phyloP scores from a whole-genome alignment of 2,113 vertebrate genomes.

The Indicator maculatus region DNA sequence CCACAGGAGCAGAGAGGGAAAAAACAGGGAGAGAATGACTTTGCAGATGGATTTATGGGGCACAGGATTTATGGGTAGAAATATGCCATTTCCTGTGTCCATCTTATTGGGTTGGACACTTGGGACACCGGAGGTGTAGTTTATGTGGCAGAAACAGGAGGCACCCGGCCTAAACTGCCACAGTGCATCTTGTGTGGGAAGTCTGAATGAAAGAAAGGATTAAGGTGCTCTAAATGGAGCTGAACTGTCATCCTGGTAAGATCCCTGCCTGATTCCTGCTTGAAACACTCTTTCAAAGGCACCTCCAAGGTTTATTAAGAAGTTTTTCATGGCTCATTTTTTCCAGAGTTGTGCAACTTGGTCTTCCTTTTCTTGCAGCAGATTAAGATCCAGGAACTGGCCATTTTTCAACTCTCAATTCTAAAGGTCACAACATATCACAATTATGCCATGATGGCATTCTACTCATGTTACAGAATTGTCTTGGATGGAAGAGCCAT shows the following conservation, averaged over 20 bases:
- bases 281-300: not conserved
- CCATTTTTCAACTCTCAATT: not conserved
- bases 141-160: no score
- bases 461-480: not conserved
- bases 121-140: no score
- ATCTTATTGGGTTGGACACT: no score
- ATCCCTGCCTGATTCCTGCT: not conserved
- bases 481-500: no score
- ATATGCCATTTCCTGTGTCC: no score
- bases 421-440: not conserved
- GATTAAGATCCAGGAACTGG: not conserved
- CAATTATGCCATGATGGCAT: rapidly evolving
- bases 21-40: no score
- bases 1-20: no score
- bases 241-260: not conserved
- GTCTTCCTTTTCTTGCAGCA: not conserved
- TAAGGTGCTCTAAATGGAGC: not conserved
- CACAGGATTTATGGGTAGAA: no score
- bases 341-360: not conserved
- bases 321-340: not conserved
- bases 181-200: not conserved
- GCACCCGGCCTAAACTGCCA: no score
- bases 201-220: not conserved
- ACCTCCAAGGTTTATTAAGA: not conserved
- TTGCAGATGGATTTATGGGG: no score